phyloP scores from a whole-genome alignment of 2,113 vertebrate species.

The Rhombomys opimus region DNA sequence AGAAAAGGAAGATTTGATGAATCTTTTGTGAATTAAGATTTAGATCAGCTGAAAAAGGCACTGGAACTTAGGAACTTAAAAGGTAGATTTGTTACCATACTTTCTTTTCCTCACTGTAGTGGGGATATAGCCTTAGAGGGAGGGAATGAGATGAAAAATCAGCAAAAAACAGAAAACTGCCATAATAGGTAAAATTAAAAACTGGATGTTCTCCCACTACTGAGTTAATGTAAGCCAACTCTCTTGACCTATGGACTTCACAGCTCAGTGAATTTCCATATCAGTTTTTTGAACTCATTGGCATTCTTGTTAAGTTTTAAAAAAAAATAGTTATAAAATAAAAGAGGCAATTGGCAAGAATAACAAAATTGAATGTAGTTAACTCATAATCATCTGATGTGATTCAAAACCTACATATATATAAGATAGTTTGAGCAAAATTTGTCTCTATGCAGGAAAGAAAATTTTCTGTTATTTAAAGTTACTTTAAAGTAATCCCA shows the following conservation, averaged over 20 bases:
- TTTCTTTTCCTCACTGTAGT: background rate
- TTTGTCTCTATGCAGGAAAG: background rate
- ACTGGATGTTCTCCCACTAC: no score
- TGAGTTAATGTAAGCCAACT: background rate
- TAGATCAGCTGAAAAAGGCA: background rate
- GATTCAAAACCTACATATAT: constrained; percentile 27
- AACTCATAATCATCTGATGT: background rate
- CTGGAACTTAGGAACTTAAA: background rate
- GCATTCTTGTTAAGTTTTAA: background rate
- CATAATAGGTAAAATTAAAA: background rate
- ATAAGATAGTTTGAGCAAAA: background rate
- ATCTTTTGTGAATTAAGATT: background rate
- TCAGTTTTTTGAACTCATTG: background rate
- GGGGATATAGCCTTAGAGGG: background rate
- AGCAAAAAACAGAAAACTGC: background rate
- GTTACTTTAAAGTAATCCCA: background rate
- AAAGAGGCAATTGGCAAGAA: background rate
- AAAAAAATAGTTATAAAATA: background rate
- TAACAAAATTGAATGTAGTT: background rate
- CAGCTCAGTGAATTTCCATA: background rate
- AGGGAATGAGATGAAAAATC: background rate
- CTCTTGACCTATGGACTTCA: background rate
- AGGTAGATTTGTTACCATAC: background rate
- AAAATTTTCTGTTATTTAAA: background rate
- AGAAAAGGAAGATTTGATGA: background rate